Conservation (phyloP, 2,888 invertebrate genomes). For the Cryptophagus acutangulus region DNA sequence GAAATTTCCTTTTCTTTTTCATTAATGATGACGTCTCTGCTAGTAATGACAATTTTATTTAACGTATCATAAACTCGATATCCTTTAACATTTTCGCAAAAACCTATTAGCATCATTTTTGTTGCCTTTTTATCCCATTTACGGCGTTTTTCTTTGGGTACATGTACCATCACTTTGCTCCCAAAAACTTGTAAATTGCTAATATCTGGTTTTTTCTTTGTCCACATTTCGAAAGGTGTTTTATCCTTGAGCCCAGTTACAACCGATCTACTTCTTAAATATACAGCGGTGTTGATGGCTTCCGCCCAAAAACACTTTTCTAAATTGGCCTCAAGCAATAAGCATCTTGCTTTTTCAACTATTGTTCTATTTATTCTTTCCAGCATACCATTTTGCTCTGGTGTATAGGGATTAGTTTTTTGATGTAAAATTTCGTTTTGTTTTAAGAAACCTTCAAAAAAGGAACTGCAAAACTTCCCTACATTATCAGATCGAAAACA, state of each 20-base stretch:
- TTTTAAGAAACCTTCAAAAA: background rate
- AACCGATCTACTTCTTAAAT: background rate
- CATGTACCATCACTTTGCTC: constrained; percentile 29
- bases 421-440: background rate
- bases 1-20: constrained; percentile 5
- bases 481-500: constrained; percentile 4
- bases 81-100: constrained; percentile 28
- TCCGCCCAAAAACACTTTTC: background rate
- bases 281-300: background rate
- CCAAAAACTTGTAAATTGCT: constrained; percentile 34
- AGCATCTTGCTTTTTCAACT: background rate
- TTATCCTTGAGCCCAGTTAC: constrained; percentile 14
- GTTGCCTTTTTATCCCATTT: constrained; percentile 34
- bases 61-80: constrained; percentile 26
- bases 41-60: constrained; percentile 17
- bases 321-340: background rate
- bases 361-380: constrained; percentile 20
- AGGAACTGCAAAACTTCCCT: background rate
- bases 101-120: constrained; percentile 29
- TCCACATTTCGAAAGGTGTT: constrained; percentile 37
- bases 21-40: constrained; percentile 21
- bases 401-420: background rate
- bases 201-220: constrained; percentile 32
- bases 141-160: constrained; percentile 33
- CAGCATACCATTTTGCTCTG: constrained; percentile 5